These are phyloP conservation scores for Escarpia spicata DNA, from an alignment of 2,888 invertebrate species.

Conservation along the genomic window DNA sequence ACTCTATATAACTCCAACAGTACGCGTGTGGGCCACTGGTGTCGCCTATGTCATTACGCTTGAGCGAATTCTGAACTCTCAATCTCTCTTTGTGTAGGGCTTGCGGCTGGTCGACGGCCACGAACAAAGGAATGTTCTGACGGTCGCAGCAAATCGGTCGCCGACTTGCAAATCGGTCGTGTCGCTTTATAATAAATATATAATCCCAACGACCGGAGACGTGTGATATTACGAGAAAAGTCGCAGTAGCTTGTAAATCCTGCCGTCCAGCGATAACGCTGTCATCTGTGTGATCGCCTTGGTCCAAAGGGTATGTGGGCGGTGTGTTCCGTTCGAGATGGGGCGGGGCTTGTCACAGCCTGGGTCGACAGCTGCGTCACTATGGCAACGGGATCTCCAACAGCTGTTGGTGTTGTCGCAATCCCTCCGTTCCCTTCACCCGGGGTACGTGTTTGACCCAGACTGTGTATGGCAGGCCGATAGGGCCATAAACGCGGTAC, in stretches of 20 bases:
- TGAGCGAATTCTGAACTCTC: not conserved
- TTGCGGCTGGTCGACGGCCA: not conserved
- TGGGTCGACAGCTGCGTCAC: not conserved
- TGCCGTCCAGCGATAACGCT: not conserved
- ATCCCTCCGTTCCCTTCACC: not conserved
- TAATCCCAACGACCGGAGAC: not conserved
- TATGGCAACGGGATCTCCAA: not conserved
- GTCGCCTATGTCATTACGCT: not conserved
- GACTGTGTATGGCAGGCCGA: too few species aligned
- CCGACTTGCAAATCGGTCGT: not conserved
- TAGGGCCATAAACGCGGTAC: too few species aligned
- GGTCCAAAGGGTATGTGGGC: not conserved
- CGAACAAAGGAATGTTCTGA: not conserved
- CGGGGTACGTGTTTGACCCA: not conserved
- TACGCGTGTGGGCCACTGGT: not conserved
- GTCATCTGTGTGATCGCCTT: not conserved
- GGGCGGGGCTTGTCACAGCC: not conserved
- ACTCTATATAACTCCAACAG: not conserved
- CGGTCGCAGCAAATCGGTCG: not conserved
- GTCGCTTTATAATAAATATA: conserved; percentile 1
- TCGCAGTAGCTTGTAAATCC: not conserved
- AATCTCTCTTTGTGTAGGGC: not conserved
- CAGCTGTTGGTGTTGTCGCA: not conserved
- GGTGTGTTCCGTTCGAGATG: not conserved
- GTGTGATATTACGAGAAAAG: not conserved